These are phyloP conservation scores for Plusia festucae DNA, from an alignment of 2,888 invertebrate genomes.

Conservation along the genomic window DNA sequence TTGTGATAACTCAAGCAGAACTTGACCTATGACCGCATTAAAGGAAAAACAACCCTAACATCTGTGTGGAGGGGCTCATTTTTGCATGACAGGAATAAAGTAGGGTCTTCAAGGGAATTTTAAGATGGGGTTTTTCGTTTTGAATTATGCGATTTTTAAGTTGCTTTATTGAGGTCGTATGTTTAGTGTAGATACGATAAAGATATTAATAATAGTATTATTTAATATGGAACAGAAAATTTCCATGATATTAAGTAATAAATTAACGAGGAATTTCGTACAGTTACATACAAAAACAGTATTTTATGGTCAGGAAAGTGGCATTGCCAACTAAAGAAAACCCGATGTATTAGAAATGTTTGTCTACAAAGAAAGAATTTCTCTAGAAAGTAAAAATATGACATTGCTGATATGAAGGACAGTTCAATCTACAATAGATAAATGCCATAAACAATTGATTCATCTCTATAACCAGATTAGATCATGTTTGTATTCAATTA, in stretches of 20 bases:
- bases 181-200: neutral
- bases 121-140: conserved; percentile 6
- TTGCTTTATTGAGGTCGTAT: conserved; percentile 19
- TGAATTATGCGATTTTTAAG: conserved; percentile 44
- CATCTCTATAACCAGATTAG: conserved; percentile 11
- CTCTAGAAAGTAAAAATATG: too few species aligned
- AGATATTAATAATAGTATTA: too few species aligned
- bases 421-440: too few species aligned
- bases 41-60: conserved; percentile 28
- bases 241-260: too few species aligned
- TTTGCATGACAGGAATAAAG: neutral
- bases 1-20: conserved; percentile 63
- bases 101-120: conserved; percentile 12
- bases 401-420: too few species aligned
- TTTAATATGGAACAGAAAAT: too few species aligned
- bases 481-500: conserved; percentile 21
- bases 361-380: too few species aligned
- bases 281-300: too few species aligned
- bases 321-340: too few species aligned
- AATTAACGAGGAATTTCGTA: too few species aligned
- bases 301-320: too few species aligned
- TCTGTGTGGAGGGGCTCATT: neutral
- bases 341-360: too few species aligned
- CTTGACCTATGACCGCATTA: conserved; percentile 40
- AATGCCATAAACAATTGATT: neutral